These are phyloP conservation scores for Elaphurus davidianus DNA, from an alignment of 2,113 vertebrate genomes.

Conservation along the genomic window DNA sequence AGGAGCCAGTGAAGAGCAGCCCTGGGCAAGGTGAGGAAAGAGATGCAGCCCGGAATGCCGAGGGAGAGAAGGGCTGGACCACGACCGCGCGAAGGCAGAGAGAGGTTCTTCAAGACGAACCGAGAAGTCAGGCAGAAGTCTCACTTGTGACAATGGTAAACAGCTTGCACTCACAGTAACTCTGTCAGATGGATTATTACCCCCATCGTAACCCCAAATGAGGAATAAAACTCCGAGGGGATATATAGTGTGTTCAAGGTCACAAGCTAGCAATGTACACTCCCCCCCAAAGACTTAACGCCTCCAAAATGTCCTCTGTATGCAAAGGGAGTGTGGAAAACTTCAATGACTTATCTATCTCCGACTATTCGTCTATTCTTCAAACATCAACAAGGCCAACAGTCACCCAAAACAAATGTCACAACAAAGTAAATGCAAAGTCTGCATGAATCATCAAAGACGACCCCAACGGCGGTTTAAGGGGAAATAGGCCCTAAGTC, in stretches of 20 bases:
- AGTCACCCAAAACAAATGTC: not conserved
- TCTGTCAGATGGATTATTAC: not conserved
- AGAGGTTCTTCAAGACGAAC: not conserved
- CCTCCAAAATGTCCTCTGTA: not conserved
- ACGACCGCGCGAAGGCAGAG: not conserved
- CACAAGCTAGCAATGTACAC: not conserved
- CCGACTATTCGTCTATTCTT: not conserved
- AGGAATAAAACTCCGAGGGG: not conserved
- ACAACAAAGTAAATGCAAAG: not conserved
- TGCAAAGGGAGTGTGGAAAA: not conserved
- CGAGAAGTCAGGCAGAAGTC: not conserved
- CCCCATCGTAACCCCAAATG: not conserved
- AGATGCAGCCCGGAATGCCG: not conserved
- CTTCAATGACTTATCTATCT: not conserved
- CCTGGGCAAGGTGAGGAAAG: fast-evolving
- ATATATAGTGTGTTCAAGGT: not conserved
- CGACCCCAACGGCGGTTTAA: not conserved
- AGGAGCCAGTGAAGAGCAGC: not conserved
- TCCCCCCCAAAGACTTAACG: not conserved
- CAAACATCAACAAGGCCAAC: not conserved
- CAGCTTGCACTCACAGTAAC: not conserved
- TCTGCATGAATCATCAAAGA: not conserved
- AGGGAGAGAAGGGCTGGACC: not conserved
- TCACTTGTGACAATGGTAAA: not conserved
- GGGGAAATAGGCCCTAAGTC: not conserved